phyloP scores from a whole-genome alignment of 2,888 invertebrate genomes.

The Horisme vitalbata region DNA sequence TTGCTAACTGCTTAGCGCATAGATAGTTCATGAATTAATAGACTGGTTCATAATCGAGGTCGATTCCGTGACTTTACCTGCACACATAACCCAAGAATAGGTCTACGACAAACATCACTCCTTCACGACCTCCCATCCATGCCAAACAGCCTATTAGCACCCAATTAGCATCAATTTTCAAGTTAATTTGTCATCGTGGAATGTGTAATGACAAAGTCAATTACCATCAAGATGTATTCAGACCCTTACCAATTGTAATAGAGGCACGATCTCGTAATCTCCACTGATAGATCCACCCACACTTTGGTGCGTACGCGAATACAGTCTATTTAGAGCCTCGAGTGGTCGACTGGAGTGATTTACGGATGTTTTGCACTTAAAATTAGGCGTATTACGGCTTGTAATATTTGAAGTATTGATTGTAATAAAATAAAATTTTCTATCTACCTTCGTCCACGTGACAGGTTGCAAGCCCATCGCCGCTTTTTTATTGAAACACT shows the following conservation, averaged over 20 bases:
- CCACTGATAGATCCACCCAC: constrained; percentile 28
- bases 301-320: constrained; percentile 16
- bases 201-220: constrained; percentile 37
- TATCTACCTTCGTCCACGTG: too few relatives aligned
- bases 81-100: constrained; percentile 24
- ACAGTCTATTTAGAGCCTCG: constrained; percentile 27
- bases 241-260: constrained; percentile 41
- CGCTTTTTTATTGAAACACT: too few relatives aligned
- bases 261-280: constrained; percentile 40
- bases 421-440: constrained; percentile 54
- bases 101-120: constrained; percentile 33
- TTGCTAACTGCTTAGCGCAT: constrained; percentile 5
- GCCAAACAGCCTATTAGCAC: constrained; percentile 49
- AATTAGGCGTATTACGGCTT: constrained; percentile 38
- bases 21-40: constrained; percentile 1
- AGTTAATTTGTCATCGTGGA: constrained; percentile 46
- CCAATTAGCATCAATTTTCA: constrained; percentile 52
- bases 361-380: constrained; percentile 40
- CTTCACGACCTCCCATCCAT: constrained; percentile 43
- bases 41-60: constrained; percentile 16
- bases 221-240: constrained; percentile 37
- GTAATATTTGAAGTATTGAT: constrained; percentile 42
- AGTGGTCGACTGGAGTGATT: constrained; percentile 34
- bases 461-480: too few relatives aligned
- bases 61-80: constrained; percentile 25